These are phyloP conservation scores for Rhaphigaster nebulosa DNA, from an alignment of 2,888 invertebrate genomes.

Conservation along the genomic window DNA sequence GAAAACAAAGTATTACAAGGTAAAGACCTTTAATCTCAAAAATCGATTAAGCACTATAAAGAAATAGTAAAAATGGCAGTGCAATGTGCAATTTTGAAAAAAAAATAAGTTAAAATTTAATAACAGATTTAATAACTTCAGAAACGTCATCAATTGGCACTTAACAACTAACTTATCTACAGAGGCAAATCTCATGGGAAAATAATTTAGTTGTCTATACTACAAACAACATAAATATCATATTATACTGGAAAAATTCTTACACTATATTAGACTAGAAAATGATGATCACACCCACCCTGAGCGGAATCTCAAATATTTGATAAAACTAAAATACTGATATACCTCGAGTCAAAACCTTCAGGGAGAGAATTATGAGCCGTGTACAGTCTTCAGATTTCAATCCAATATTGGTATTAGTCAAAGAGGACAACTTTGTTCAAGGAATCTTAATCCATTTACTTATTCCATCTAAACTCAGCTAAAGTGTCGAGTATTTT, in stretches of 20 bases:
- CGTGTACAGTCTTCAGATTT: not conserved
- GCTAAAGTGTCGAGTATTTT: conserved; percentile 65
- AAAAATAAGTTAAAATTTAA: not conserved
- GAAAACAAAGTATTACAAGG: not conserved
- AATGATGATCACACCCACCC: conserved; percentile 21
- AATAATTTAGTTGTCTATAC: not conserved
- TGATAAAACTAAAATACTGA: conserved; percentile 11
- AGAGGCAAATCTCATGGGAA: not conserved
- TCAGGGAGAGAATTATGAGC: conserved; percentile 19
- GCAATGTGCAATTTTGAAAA: conserved; percentile 2
- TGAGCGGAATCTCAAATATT: conserved; percentile 4
- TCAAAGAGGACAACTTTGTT: too few relatives aligned
- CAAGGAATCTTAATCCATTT: not conserved
- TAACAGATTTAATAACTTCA: not conserved
- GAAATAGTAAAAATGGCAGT: conserved; percentile 36
- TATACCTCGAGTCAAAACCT: not conserved
- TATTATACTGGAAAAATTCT: not conserved
- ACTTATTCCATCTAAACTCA: conserved; percentile 65
- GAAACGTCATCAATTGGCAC: conserved; percentile 4
- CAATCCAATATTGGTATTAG: not conserved
- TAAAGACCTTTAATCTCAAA: not conserved
- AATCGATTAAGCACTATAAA: not conserved
- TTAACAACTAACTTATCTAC: not conserved
- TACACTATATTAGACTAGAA: not conserved
- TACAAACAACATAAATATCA: not conserved